A percentile compares a stretch with the other conserved stretches of the same genome.
phyloP scores from a whole-genome alignment of 2,113 vertebrate species.

The Vidua chalybeata region DNA sequence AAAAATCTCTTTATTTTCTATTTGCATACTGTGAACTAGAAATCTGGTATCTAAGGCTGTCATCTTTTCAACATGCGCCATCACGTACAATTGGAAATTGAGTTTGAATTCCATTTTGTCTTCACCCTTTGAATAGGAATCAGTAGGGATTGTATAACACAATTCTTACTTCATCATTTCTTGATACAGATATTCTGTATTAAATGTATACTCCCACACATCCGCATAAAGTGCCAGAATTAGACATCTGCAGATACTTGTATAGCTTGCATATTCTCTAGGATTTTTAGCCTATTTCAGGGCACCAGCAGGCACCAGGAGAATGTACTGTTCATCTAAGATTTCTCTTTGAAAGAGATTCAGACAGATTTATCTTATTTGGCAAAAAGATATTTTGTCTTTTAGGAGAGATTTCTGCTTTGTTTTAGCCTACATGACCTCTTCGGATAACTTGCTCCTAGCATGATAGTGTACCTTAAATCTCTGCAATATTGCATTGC shows the following conservation, averaged over 20 bases:
- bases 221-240: background rate
- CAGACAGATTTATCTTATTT: background rate
- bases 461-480: background rate
- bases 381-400: background rate
- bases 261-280: conserved; percentile 5
- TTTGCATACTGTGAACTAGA: background rate
- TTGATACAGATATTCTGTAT: background rate
- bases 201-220: background rate
- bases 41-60: background rate
- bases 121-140: background rate
- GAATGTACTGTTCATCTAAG: background rate
- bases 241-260: conserved; percentile 1
- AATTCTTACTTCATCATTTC: background rate
- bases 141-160: background rate
- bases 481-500: background rate
- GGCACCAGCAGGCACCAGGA: background rate
- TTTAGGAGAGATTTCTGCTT: background rate
- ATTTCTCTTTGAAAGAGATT: background rate
- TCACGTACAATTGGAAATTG: background rate
- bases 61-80: background rate
- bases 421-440: background rate
- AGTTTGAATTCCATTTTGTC: background rate
- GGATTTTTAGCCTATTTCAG: background rate
- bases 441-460: background rate
- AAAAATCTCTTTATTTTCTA: background rate